These are phyloP conservation scores for Drosophila aff. DNA, from an alignment of 1,140 invertebrate genomes.

Conservation along the genomic window DNA sequence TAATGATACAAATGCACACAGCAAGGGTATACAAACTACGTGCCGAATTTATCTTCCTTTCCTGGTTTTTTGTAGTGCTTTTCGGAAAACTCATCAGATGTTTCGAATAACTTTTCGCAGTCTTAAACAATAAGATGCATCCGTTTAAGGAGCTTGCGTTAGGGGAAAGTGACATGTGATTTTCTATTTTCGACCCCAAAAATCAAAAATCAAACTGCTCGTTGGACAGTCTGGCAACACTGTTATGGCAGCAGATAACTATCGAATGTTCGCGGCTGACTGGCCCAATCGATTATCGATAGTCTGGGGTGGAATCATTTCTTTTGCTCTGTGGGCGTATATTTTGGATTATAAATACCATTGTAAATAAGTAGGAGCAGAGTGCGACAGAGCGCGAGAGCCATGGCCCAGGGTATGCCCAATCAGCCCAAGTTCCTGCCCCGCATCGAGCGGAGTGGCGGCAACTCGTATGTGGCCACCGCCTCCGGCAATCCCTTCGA, in stretches of 20 bases:
- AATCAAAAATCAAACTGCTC: no score
- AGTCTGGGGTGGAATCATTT: neutral
- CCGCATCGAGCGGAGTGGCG: constrained; percentile 31
- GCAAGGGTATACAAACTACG: no score
- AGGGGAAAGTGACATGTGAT: constrained; percentile 11
- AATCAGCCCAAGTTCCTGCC: constrained; percentile 66
- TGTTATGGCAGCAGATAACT: no score
- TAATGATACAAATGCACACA: no score
- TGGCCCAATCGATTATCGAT: neutral
- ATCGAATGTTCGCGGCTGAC: neutral
- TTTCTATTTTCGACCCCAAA: no score
- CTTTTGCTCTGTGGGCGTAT: constrained; percentile 3
- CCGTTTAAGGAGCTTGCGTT: constrained; percentile 46
- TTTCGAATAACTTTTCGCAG: constrained; percentile 12
- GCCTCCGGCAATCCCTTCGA: constrained; percentile 72
- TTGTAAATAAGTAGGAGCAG: neutral
- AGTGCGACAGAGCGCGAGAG: neutral
- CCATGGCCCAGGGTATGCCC: constrained; percentile 57
- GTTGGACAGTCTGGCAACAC: no score
- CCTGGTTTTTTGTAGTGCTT: neutral
- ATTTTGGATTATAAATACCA: neutral
- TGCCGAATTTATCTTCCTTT: no score
- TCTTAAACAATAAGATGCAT: constrained; percentile 47
- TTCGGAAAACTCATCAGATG: constrained; percentile 11
- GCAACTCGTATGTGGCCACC: constrained; percentile 49